Percentiles rank a stretch among this genome's conserved stretches.
Conservation (phyloP, 2,113 vertebrate species). For the Hippocampus mohnikei region DNA sequence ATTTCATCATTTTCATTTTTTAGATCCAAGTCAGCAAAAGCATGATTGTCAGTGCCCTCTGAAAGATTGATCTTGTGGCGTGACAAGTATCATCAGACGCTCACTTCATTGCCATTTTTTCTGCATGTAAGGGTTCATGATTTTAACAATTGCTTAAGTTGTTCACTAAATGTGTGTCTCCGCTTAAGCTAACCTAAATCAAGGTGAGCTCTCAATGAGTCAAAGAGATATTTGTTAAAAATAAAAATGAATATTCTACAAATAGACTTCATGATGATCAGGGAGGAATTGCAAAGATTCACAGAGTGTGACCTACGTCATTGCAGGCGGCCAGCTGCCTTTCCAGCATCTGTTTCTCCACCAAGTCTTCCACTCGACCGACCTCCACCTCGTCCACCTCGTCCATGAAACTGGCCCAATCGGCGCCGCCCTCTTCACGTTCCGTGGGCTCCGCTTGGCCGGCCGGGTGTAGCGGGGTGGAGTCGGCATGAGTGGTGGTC, state of each 20-base stretch:
- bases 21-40: background rate
- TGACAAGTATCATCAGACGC: no score
- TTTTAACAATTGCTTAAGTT: no score
- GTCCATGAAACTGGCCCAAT: slow-evolving; percentile 93
- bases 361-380: slow-evolving; percentile 70
- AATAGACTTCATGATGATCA: background rate
- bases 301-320: slow-evolving; percentile 63
- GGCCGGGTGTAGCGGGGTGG: slow-evolving; percentile 75
- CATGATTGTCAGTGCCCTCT: background rate
- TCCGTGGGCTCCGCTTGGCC: slow-evolving; percentile 77
- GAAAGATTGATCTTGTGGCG: background rate
- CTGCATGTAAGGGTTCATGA: no score
- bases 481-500: slow-evolving; percentile 81
- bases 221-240: no score
- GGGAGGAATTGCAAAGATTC: background rate
- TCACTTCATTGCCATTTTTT: no score
- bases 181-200: no score
- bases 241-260: background rate
- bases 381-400: slow-evolving; percentile 86
- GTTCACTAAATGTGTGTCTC: no score
- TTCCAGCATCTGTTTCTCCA: slow-evolving; percentile 74
- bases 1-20: background rate
- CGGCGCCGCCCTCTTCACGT: slow-evolving; percentile 74
- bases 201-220: background rate
- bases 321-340: slow-evolving; percentile 57